Evolutionary conservation across 2,113 vertebrate genomes (phyloP), one percentile per base, ranked within the genome.

Genomic region (Notiomystis cincta): DNA sequence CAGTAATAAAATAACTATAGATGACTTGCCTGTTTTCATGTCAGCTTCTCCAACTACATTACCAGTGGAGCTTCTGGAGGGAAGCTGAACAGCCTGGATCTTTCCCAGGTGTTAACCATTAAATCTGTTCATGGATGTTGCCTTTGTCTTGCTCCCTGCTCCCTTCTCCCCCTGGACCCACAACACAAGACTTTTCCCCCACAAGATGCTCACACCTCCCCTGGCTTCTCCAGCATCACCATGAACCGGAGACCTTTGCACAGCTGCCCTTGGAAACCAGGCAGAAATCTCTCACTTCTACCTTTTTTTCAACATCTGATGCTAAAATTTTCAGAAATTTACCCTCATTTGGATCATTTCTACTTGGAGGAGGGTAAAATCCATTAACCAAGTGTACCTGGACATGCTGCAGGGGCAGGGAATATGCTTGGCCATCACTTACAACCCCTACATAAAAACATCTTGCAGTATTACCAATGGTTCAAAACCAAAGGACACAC

Each of bases 391-490:
- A n/a, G 56, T 4, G 31, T 4, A 10, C 1, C 23, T 31, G 19
- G 15, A n/a, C 3, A 1, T 2, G 15, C 45, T 73, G 50, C 35
- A 54, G 48, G 1, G 15, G 19, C 61, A 53, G 8, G 20, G 51
- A 50, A 82, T 9, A 3, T 0, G 0, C n/a, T 2, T 1, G 3
- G 31, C 48, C 53, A 25, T 24, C 5, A 2, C 38, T 45, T 17
- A 12, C 8, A 44, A 12, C 3, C 0, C 6, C 30, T 24, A 3
- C 6, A 16, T 18, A 27, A 76, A 66, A 61, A 24, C 22, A 57
- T 6, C 35, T 13, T 33, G 14, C 28, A 28, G 8, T 16, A 47
- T 21, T 3, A 40, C 19, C 60, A 53, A 8, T 1, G 6, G 7
- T 11, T 75, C 44, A 78, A 50, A 40, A 64, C 30, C 23, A 83